Evolutionary conservation across 2,113 vertebrate genomes (phyloP), one percentile per base, ranked within the genome.

Genomic region (Sceloporus undulatus): DNA sequence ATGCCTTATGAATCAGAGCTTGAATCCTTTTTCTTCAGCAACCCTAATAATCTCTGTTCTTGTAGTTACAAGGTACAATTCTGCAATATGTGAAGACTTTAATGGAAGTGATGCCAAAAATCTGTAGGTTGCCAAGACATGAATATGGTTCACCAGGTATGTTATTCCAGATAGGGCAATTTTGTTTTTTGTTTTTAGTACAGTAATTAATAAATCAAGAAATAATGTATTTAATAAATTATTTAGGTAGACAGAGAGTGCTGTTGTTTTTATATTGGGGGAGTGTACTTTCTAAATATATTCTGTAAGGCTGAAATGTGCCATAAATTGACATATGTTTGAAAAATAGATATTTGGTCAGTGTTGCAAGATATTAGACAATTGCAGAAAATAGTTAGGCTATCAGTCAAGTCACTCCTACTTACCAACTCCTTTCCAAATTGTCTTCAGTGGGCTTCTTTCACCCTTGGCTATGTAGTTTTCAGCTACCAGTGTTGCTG

Each of bases 31-130:
- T 19, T 13, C n/a, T 79, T 92, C 52, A 74, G 0, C 71, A 85
- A 70, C 10, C 27, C 65, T 86, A 84, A 87, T 66, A 0, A 29
- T 2, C 73, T 85, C 5, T 94, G 66, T 93, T 90, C 82, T 84
- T 82, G n/a, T 88, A 98, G 98, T 93, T 98, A 56, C 98, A 98
- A 94, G 98, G 98, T 27, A 98, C 98, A 0, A 98, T 98, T 94
- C 96, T 98, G 87, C 98, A 98, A 93, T 98, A 98, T 9, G 98
- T 98, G 91, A 98, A 97, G 94, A 98, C 98, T 0, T 94, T 98
- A 89, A 98, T 98, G 98, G 98, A 98, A 94, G 98, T 98, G 94
- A 98, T 98, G 98, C 98, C 98, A 3, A 98, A 98, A 95, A 98
- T 98, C 94, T 98, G 98, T 93, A 97, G 98, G 66, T 94, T 98